Evolutionary conservation across 2,113 vertebrate genomes (phyloP).

Genomic region (Zonotrichia leucophrys): DNA sequence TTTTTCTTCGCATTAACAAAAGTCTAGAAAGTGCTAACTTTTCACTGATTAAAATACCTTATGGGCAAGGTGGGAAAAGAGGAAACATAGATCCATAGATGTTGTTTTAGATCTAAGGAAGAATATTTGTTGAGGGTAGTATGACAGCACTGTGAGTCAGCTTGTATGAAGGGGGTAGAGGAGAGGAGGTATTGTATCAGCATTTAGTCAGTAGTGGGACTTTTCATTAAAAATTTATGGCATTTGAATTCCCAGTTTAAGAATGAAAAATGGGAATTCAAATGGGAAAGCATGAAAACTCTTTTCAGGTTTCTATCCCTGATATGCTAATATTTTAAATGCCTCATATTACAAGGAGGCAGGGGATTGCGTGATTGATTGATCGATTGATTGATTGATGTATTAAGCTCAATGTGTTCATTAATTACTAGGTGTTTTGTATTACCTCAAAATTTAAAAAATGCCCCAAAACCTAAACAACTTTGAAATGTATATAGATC

Average conservation of each 20-base stretch:
- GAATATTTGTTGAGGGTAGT: background rate
- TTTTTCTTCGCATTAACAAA: slow-evolving; percentile 49
- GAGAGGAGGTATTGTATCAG: background rate
- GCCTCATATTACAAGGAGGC: background rate
- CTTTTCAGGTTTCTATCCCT: background rate
- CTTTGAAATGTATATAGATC: background rate
- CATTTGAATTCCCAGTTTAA: background rate
- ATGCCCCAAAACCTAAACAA: background rate
- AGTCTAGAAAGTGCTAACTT: slow-evolving; percentile 56
- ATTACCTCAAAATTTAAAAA: background rate
- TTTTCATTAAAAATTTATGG: background rate
- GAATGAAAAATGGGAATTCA: background rate
- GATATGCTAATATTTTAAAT: background rate
- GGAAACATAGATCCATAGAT: background rate
- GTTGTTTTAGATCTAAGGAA: background rate
- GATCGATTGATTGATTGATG: background rate
- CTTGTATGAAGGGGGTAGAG: background rate
- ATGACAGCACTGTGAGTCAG: background rate
- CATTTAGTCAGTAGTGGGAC: background rate
- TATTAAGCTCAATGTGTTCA: background rate
- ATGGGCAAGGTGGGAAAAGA: background rate
- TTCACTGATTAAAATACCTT: slow-evolving; percentile 59
- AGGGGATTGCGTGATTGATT: background rate
- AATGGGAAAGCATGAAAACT: background rate
- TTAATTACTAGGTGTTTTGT: background rate